Conservation (phyloP, 2,797 vertebrate genomes). For the Gymnoscopelus microlampas region DNA sequence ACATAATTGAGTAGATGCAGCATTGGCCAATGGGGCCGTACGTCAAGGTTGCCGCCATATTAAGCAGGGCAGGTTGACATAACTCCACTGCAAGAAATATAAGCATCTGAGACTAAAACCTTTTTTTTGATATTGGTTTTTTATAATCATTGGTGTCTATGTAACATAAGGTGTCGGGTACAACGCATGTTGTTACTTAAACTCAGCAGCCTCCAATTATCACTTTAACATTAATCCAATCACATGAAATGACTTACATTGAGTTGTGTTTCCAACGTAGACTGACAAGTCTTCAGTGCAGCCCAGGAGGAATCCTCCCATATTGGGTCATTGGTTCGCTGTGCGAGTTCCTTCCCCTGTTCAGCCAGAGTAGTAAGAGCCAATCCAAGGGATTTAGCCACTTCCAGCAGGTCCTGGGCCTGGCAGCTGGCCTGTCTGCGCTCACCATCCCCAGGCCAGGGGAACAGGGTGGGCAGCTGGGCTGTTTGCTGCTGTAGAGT, state of each 20-base stretch:
- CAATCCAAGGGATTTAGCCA: slow-evolving; percentile 32
- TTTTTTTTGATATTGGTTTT: too few relatives aligned
- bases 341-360: slow-evolving; percentile 39
- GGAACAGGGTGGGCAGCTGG: slow-evolving; percentile 49
- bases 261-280: slow-evolving; percentile 46
- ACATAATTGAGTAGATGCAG: too few relatives aligned
- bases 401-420: slow-evolving; percentile 38
- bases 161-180: too few relatives aligned
- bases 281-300: slow-evolving; percentile 38
- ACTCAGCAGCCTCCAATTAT: neutral
- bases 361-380: slow-evolving; percentile 30
- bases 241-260: slow-evolving; percentile 46
- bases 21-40: too few relatives aligned
- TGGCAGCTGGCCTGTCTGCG: slow-evolving; percentile 13
- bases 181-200: too few relatives aligned
- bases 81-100: too few relatives aligned
- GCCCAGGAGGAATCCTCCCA: slow-evolving; percentile 47
- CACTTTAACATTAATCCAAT: neutral
- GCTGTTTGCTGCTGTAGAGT: slow-evolving; percentile 38
- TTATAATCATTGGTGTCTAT: too few relatives aligned
- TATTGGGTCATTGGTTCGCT: slow-evolving; percentile 18
- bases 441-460: slow-evolving; percentile 52
- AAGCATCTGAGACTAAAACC: too few relatives aligned
- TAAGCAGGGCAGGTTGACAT: too few relatives aligned
- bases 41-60: too few relatives aligned